Evolutionary conservation across 2,797 vertebrate species (phyloP), one percentile per base, ranked within the genome.

Genomic region (Rhinophrynus dorsalis): DNA sequence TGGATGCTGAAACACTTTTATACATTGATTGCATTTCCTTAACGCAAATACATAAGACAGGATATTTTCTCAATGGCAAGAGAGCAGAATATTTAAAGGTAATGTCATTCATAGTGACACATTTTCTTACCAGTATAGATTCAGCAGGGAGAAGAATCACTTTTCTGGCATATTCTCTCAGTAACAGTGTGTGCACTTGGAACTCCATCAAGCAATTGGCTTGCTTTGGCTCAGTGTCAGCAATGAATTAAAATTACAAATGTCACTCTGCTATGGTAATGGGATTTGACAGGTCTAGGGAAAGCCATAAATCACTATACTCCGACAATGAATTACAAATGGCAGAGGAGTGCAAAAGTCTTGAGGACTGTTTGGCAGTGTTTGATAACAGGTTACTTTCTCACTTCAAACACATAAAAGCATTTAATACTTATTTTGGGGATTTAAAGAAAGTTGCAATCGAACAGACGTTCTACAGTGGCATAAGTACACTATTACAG

Each of bases 221-320:
- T 75, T 68, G 29, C 29, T 63, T 52, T 48, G 45, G 51, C 56
- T 26, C 17, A 33, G 13, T 68, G 32, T 21, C 23, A 67, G 33
- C n/a, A 77, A 30, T 55, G 74, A 15, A 69, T 77, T 70, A 73
- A 68, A 67, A 56, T 42, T 45, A 47, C 3, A 74, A 71, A 68
- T 54, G 52, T 58, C 45, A 74, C 38, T 26, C 73, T 54, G 76
- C 62, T 76, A 76, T 74, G 4, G 7, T 77, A 82, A 73, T 40
- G 47, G 63, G 55, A 44, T 5, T 27, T 20, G 52, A 74, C 42
- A 61, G 27, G 47, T 75, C 66, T 63, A 57, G 52, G 47, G 51
- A 7, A 2, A 26, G 9, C 8, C 66, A 65, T 56, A 76, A 80
- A 81, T 74, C 69, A 17, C 40, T 67, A 40, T 61, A 30, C 35